Conservation (phyloP, 2,888 invertebrate genomes). For the Chymomyza procnemis region DNA sequence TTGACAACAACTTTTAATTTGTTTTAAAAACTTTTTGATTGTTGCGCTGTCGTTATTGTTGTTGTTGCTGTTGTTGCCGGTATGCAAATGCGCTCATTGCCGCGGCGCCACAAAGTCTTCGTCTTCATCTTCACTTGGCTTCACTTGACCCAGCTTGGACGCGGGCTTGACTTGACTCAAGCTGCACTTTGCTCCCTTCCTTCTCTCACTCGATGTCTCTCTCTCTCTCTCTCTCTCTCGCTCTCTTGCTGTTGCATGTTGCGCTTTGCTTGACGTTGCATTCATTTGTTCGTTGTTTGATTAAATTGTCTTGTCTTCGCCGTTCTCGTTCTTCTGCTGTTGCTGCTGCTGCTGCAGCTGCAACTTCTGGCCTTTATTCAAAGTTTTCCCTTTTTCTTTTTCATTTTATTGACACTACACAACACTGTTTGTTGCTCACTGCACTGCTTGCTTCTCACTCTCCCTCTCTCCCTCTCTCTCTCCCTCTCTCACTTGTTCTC, state of each 20-base stretch:
- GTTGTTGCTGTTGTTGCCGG: slow-evolving; percentile 34
- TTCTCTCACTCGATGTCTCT: neutral
- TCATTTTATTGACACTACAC: slow-evolving; percentile 63
- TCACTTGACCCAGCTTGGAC: slow-evolving; percentile 22
- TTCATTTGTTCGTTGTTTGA: slow-evolving; percentile 65
- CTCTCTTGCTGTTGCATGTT: neutral
- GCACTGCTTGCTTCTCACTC: neutral
- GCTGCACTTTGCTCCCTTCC: neutral
- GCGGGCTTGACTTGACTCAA: neutral
- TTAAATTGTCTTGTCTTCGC: slow-evolving; percentile 53
- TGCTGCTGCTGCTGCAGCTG: neutral
- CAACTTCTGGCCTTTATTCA: slow-evolving; percentile 48
- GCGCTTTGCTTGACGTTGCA: slow-evolving; percentile 27
- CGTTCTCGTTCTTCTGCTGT: neutral
- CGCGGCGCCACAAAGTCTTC: slow-evolving; percentile 40
- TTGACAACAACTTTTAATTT: slow-evolving; percentile 62
- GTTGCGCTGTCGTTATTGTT: slow-evolving; percentile 48
- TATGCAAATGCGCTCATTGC: slow-evolving; percentile 62
- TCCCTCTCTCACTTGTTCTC: neutral
- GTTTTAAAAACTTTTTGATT: slow-evolving; percentile 73
- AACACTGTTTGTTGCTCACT: neutral
- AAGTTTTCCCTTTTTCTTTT: slow-evolving; percentile 71
- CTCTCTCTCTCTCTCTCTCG: neutral
- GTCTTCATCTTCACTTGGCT: slow-evolving; percentile 22
- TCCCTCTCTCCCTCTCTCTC: neutral